phyloP scores from a whole-genome alignment of 2,888 invertebrate species.

The Archaeoteleia sp. region DNA sequence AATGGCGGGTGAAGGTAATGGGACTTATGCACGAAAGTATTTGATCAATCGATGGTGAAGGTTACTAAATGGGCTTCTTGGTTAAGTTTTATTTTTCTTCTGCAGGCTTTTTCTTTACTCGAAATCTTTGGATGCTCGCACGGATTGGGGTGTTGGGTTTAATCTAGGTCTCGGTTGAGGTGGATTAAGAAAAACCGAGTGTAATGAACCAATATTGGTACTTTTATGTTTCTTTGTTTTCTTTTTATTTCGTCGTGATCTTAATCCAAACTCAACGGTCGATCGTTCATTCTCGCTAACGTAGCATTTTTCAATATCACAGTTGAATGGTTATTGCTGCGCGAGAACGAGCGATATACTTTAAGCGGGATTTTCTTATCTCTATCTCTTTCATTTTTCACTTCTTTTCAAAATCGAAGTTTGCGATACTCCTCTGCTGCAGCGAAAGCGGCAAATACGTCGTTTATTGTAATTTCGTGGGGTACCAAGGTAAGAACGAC shows the following conservation, averaged over 20 bases:
- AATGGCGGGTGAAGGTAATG: conserved; percentile 40
- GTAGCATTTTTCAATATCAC: not conserved
- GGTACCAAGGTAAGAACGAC: conserved; percentile 55
- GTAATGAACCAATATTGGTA: no score
- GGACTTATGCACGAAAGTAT: conserved; percentile 50
- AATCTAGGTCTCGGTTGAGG: not conserved
- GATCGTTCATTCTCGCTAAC: not conserved
- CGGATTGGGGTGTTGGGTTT: conserved; percentile 22
- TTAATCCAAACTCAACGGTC: not conserved
- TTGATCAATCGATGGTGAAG: conserved; percentile 34
- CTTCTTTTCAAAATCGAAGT: conserved; percentile 17
- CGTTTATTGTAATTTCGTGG: conserved; percentile 48
- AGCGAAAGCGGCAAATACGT: conserved; percentile 13
- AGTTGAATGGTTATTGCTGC: no score
- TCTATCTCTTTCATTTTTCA: conserved; percentile 15
- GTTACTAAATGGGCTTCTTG: conserved; percentile 49
- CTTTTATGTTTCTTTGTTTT: no score
- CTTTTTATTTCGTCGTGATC: not conserved
- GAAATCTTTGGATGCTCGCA: conserved; percentile 50
- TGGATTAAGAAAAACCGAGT: conserved; percentile 5
- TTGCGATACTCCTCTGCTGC: conserved; percentile 16
- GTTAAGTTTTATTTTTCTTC: conserved; percentile 49
- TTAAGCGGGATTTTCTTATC: not conserved
- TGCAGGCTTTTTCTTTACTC: conserved; percentile 50
- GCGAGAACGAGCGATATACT: conserved; percentile 7